Base-by-base conservation (phyloP, 2,113 vertebrate genomes). In the Trachemys scripta region DNA sequence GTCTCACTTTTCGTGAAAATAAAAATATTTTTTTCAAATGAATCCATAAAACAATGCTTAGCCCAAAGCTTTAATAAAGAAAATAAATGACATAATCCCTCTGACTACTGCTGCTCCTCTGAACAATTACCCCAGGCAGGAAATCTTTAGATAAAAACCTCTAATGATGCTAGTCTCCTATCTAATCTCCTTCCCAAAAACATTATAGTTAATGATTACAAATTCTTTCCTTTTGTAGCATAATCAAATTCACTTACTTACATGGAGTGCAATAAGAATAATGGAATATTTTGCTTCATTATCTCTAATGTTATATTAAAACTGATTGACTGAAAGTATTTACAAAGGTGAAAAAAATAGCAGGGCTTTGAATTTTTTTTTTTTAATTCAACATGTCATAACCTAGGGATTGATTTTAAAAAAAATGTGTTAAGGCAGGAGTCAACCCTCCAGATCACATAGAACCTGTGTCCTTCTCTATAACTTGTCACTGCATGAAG, bases 81-180 rank as follows among this genome's bases (percentile, higher is more conserved):
- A 92, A 97, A 95, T 65, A 96, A 95, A 96, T 94, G 89, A 53
- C 84, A 95, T 92, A 91, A 91, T 94, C 57, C 69, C 90, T 94
- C 76, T 76, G 90, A 95, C 92, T 95, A 86, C 91, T 81, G 95
- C 19, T 87, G 65, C 35, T 87, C 91, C 90, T 90, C 91, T 96
- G 85, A 96, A 97, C 87, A 95, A 97, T 96, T 96, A 96, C 84
- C 84, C 49, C 62, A 96, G 84, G 95, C 96, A 97, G 96, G 94
- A 98, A 98, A 97, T 96, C 91, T 92, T 94, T 91, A 97, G 96
- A 97, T 97, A 92, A 97, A 98, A 97, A 87, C 94, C 95, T 92
- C 93, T 97, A 96, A 97, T 94, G 95, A 97, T 91, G 95, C 88
- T 87, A 97, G 91, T 85, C 92, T 97, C 90, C 94, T 96, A 94